These are phyloP conservation scores for Antheraea assamensis DNA, from an alignment of 2,888 invertebrate genomes.

Conservation along the genomic window DNA sequence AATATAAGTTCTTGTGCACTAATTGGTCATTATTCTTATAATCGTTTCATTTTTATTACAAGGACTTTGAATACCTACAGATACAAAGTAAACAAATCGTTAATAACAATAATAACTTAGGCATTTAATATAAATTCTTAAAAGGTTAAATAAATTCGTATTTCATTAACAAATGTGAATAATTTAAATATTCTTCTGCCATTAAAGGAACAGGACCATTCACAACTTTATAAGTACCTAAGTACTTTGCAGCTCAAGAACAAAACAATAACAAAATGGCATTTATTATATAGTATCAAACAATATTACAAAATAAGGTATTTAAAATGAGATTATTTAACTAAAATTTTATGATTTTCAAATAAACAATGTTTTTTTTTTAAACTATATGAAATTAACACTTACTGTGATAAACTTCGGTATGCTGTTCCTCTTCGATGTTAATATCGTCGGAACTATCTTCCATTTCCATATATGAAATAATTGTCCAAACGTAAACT, in stretches of 20 bases:
- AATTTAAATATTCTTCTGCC: not conserved
- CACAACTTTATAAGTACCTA: not conserved
- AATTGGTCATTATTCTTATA: not conserved
- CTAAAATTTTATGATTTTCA: not conserved
- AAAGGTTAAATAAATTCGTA: not conserved
- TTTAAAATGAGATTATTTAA: not conserved
- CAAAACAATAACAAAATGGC: not conserved
- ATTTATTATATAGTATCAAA: not conserved
- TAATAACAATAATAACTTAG: not conserved
- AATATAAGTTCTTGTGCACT: not conserved
- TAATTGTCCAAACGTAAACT: conserved; percentile 60
- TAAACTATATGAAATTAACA: not conserved
- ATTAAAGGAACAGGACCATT: not conserved
- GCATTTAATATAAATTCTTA: not conserved
- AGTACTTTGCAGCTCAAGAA: not conserved
- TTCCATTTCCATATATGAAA: conserved; percentile 67
- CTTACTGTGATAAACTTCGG: conserved; percentile 74
- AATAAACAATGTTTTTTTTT: not conserved
- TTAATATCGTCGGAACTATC: conserved; percentile 79
- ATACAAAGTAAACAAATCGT: not conserved
- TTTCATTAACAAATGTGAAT: not conserved
- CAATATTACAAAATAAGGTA: not conserved
- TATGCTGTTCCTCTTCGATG: conserved; percentile 74
- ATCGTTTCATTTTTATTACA: not conserved
- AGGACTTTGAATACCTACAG: not conserved